These are phyloP conservation scores for Salvelinus fontinalis DNA, from an alignment of 2,113 vertebrate species.

Conservation along the genomic window DNA sequence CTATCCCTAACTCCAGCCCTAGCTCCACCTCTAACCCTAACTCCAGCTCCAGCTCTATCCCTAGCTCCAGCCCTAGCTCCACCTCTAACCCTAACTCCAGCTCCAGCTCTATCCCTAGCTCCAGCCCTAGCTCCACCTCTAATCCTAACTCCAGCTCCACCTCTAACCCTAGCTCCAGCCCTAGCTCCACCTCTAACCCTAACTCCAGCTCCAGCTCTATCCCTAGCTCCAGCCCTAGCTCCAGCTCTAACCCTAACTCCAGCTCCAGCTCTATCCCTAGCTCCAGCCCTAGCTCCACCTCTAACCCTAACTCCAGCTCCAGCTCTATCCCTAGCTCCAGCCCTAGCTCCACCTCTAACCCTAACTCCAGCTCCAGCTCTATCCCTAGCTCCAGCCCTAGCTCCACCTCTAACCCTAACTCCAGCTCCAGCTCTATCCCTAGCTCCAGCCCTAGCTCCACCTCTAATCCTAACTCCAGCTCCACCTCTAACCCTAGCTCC, in stretches of 20 bases:
- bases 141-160: neutral
- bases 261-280: neutral
- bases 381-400: no score
- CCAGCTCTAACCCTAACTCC: neutral
- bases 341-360: no score
- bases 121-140: neutral
- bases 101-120: rapidly evolving
- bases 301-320: no score
- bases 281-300: neutral
- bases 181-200: neutral
- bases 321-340: no score
- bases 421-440: neutral
- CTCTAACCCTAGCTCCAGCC: neutral
- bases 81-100: rapidly evolving
- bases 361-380: no score
- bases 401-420: neutral
- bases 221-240: neutral
- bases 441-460: neutral
- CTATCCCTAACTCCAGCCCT: neutral
- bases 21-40: no score
- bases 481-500: neutral
- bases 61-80: rapidly evolving
- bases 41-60: no score
- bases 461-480: neutral
- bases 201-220: neutral